Evolutionary conservation across 2,113 vertebrate species (phyloP).

Genomic region (Vulpes ferrilata): DNA sequence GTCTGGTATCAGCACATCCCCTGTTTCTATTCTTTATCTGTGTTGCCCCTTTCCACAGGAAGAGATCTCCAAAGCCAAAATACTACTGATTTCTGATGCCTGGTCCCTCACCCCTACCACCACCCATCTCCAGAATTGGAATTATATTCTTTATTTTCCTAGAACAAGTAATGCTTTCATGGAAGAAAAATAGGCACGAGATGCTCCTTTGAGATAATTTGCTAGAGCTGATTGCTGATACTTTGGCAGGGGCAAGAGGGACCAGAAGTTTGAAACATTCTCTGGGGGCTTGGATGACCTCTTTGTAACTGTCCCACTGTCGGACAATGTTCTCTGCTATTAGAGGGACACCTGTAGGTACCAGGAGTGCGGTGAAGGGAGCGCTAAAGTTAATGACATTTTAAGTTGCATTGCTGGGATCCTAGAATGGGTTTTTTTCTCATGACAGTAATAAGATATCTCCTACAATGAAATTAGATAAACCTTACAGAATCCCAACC

Average conservation of each 20-base stretch:
- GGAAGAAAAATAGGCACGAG: background rate
- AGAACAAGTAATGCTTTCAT: background rate
- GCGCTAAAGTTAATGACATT: background rate
- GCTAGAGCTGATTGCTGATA: background rate
- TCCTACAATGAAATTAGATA: background rate
- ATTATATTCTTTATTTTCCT: constrained; percentile 10
- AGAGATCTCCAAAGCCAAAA: background rate
- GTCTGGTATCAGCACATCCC: background rate
- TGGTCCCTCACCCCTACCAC: background rate
- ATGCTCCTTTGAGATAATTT: background rate
- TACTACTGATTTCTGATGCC: background rate
- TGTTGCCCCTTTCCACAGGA: background rate
- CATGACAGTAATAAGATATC: background rate
- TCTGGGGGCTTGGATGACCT: background rate
- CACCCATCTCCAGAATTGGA: background rate
- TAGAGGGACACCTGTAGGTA: background rate
- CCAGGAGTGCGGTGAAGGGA: background rate
- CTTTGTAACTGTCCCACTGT: background rate
- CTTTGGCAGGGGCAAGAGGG: background rate
- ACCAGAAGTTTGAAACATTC: background rate
- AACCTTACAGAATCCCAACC: background rate
- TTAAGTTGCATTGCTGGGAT: background rate
- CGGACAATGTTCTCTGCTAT: background rate
- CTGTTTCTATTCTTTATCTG: background rate
- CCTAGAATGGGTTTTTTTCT: background rate